Evolutionary conservation across 1,140 invertebrate species (phyloP).

Genomic region (Pantala flavescens): DNA sequence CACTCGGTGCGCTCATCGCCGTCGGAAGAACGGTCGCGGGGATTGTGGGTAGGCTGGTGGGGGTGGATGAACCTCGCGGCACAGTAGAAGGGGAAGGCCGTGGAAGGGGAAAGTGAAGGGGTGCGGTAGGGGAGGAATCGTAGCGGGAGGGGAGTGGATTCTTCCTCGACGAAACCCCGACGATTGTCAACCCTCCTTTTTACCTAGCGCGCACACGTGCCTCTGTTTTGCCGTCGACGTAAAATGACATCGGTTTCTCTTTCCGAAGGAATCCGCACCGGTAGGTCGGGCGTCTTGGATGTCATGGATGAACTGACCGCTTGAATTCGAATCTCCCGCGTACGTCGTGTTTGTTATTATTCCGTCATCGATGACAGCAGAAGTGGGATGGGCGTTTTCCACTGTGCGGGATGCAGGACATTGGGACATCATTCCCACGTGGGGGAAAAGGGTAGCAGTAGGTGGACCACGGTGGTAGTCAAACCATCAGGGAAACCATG

Average conservation of each 20-base stretch:
- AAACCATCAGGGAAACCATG: not conserved
- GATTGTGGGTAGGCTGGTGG: not conserved
- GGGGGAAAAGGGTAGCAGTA: not conserved
- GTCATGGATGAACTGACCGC: too few species aligned
- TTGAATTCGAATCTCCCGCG: too few species aligned
- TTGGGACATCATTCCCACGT: not conserved
- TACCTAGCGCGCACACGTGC: too few species aligned
- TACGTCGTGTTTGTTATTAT: too few species aligned
- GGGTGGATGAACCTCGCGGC: not conserved
- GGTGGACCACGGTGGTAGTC: not conserved
- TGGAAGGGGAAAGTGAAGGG: conserved; percentile 6
- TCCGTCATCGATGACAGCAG: too few species aligned
- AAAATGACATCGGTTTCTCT: too few species aligned
- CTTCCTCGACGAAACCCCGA: not conserved
- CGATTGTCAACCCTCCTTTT: too few species aligned
- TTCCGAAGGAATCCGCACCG: too few species aligned
- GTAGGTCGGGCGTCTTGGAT: too few species aligned
- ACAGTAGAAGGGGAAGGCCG: not conserved
- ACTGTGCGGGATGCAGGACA: not conserved
- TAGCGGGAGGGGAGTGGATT: not conserved
- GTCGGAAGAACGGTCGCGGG: not conserved
- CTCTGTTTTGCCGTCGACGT: too few species aligned
- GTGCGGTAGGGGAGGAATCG: not conserved
- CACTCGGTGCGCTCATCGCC: too few species aligned
- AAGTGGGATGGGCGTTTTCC: too few species aligned